phyloP scores from a whole-genome alignment of 2,113 vertebrate species.

The Strix aluco region DNA sequence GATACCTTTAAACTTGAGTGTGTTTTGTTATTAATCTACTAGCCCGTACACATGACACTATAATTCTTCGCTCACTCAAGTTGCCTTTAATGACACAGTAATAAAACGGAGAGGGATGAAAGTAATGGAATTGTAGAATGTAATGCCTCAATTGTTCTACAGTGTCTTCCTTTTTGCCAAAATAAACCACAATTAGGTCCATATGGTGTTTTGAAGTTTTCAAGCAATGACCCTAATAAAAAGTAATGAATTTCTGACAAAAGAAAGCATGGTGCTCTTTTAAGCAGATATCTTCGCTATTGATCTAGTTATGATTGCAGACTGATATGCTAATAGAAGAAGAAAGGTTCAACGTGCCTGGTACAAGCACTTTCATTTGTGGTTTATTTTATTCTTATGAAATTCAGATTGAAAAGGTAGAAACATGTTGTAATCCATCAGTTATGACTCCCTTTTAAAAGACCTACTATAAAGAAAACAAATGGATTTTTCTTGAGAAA shows the following conservation, averaged over 20 bases:
- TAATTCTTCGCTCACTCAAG: slow-evolving; percentile 86
- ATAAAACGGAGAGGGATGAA: slow-evolving; percentile 85
- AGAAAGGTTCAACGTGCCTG: slow-evolving; percentile 69
- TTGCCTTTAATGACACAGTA: slow-evolving; percentile 86
- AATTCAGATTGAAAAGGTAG: slow-evolving; percentile 73
- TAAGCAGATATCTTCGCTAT: slow-evolving; percentile 78
- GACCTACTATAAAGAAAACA: slow-evolving; percentile 61
- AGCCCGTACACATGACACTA: slow-evolving; percentile 81
- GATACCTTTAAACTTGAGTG: slow-evolving; percentile 88
- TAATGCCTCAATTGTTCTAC: slow-evolving; percentile 86
- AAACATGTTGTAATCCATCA: slow-evolving; percentile 70
- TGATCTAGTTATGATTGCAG: slow-evolving; percentile 81
- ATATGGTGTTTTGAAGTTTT: slow-evolving; percentile 90
- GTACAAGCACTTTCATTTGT: slow-evolving; percentile 75
- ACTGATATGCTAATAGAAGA: slow-evolving; percentile 77
- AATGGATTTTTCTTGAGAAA: slow-evolving; percentile 50
- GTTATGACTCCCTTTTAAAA: slow-evolving; percentile 64
- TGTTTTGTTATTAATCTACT: slow-evolving; percentile 86
- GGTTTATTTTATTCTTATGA: slow-evolving; percentile 72
- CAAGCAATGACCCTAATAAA: slow-evolving; percentile 88
- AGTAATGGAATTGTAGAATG: slow-evolving; percentile 87
- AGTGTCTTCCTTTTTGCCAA: slow-evolving; percentile 85
- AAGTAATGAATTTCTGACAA: slow-evolving; percentile 89
- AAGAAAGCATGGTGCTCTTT: slow-evolving; percentile 81
- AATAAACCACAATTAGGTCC: slow-evolving; percentile 89